Percentiles rank a stretch among this genome's conserved stretches.
Evolutionary conservation across 2,113 vertebrate species (phyloP).

Genomic region (Acanthochromis polyacanthus): DNA sequence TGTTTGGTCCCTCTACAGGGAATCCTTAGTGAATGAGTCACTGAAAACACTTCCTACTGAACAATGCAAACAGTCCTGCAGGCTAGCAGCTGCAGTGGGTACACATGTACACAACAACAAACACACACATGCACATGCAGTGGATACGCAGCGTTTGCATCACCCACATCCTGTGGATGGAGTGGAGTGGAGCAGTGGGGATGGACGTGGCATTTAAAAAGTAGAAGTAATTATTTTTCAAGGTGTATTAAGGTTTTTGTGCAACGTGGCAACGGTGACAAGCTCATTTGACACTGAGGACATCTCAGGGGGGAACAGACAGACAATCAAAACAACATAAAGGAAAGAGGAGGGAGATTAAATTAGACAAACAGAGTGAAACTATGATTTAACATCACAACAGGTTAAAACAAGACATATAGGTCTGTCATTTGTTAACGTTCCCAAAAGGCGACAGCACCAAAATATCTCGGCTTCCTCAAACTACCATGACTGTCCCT

Average conservation of each 20-base stretch:
- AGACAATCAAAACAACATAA: slow-evolving; percentile 65
- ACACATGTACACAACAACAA: slow-evolving; percentile 51
- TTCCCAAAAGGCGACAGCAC: no score
- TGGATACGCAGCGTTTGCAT: slow-evolving; percentile 69
- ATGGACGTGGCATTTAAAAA: slow-evolving; percentile 61
- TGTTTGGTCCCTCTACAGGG: slow-evolving; percentile 84
- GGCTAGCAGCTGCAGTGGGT: slow-evolving; percentile 61
- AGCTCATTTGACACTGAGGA: slow-evolving; percentile 52
- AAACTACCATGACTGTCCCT: no score
- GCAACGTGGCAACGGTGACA: slow-evolving; percentile 51
- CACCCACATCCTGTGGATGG: slow-evolving; percentile 73
- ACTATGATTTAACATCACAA: not conserved
- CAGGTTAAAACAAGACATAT: not conserved
- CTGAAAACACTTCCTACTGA: slow-evolving; percentile 83
- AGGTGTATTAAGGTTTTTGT: slow-evolving; percentile 61
- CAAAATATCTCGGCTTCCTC: no score
- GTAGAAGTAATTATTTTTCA: slow-evolving; percentile 77
- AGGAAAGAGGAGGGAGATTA: slow-evolving; percentile 6
- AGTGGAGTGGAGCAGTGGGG: slow-evolving; percentile 57
- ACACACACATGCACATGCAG: slow-evolving; percentile 37
- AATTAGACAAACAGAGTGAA: slow-evolving; percentile 14
- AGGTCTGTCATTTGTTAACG: no score
- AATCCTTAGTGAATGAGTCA: slow-evolving; percentile 90
- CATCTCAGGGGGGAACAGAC: slow-evolving; percentile 32
- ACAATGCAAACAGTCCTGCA: slow-evolving; percentile 81